Base-by-base conservation (phyloP, 1,140 invertebrate genomes). In the Vollenhovia emeryi region DNA sequence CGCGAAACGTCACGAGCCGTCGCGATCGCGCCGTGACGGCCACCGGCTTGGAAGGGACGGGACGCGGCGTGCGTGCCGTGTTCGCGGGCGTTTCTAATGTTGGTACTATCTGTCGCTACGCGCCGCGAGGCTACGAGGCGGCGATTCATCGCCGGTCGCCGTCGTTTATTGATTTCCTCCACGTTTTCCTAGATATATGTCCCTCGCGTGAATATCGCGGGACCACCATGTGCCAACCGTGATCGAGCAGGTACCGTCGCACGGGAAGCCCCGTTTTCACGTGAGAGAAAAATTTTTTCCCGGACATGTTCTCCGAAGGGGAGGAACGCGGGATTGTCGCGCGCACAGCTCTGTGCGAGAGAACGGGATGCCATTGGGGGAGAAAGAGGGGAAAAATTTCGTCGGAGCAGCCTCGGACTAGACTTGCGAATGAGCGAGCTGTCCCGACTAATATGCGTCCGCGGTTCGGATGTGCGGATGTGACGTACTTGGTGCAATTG, bases 151-250 rank as follows among this genome's bases (percentile, higher is more conserved):
- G 50, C 50, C 18, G 62, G 30, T 36, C 45, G 8, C 33, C 33
- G 13, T 30, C 24, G 18, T 7, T 73, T 82, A 82, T 82, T 82
- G 78, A 82, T 82, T 82, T 82, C 50, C 18, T 50, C 15, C 48
- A 18, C 48, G 15, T 50, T 50, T 50, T 6, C 18, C 36, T 21
- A 68, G 7, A 73, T 57, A 15, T 73, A 73, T 57, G n/a, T 73
- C 18, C 9, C 15, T 27, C 66, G 24, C 18, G 15, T 71, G 30
- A 69, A 80, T 69, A 71, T 43, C 64, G 11, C 45, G 15, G 9
- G 18, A 52, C 33, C 3, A 69, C n/a, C 18, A 55, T 71, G 48
- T 55, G 21, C 33, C 24, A 6, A 7, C n/a, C 8, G 18, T 24
- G 33, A 69, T 69, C 55, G 21, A 71, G 9, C 33, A 40, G 48